phyloP scores from a whole-genome alignment of 2,797 vertebrate species.

The Potorous gilbertii region DNA sequence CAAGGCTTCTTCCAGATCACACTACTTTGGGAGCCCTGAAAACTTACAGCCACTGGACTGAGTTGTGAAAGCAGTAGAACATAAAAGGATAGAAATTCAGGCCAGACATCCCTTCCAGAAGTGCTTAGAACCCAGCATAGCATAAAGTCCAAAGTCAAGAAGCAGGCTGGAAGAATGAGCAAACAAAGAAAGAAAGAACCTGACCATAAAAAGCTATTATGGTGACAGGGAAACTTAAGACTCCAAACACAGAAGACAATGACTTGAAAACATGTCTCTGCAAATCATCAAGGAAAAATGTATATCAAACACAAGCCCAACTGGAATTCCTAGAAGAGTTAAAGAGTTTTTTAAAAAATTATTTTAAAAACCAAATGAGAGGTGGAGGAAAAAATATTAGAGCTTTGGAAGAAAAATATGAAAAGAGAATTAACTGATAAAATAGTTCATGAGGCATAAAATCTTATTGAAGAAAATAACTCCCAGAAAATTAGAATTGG shows the following conservation, averaged over 20 bases:
- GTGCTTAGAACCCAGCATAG: not conserved
- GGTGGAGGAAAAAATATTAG: too few species aligned
- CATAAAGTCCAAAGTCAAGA: not conserved
- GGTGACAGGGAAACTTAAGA: not conserved
- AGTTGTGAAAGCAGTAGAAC: not conserved
- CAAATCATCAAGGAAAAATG: not conserved
- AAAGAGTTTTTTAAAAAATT: not conserved
- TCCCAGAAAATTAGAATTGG: too few species aligned
- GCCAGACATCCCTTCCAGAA: not conserved
- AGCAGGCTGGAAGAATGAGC: not conserved
- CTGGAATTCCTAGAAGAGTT: not conserved
- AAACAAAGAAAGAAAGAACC: not conserved
- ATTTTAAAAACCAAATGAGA: not conserved
- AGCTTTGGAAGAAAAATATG: too few species aligned
- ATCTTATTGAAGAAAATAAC: too few species aligned
- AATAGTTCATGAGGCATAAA: too few species aligned
- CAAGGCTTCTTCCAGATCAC: not conserved
- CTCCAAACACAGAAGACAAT: not conserved
- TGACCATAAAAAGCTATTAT: not conserved
- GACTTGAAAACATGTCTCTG: not conserved
- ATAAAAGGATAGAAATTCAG: not conserved
- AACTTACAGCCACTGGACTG: not conserved
- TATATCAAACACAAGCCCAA: not conserved
- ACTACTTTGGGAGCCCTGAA: not conserved
- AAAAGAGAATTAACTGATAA: too few species aligned